Percentiles rank a stretch among this genome's conserved stretches.
phyloP scores from a whole-genome alignment of 2,113 vertebrate genomes.

The Salvelinus sp. region DNA sequence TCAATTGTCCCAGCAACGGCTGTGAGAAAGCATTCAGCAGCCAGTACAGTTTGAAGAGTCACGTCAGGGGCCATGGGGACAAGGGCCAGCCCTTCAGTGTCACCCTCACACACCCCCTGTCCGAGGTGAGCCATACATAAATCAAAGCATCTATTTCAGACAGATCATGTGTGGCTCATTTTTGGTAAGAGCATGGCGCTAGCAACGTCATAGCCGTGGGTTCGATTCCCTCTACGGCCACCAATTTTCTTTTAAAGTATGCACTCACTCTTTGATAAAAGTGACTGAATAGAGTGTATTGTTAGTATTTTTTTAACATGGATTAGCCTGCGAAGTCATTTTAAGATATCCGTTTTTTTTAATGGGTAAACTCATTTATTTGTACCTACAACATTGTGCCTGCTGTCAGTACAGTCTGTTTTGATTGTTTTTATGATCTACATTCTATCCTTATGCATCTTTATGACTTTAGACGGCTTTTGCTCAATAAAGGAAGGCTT shows the following conservation, averaged over 20 bases:
- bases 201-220: too few species aligned
- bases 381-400: not conserved
- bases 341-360: too few species aligned
- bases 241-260: too few species aligned
- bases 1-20: constrained; percentile 94
- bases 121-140: constrained; percentile 80
- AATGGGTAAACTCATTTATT: not conserved
- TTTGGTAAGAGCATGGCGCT: not conserved
- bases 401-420: not conserved
- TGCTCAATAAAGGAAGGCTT: not conserved
- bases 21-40: constrained; percentile 98
- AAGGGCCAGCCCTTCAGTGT: constrained; percentile 82
- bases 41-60: constrained; percentile 95
- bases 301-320: not conserved
- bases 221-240: too few species aligned
- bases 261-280: not conserved
- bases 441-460: not conserved
- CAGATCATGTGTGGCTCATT: not conserved
- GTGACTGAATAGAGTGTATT: too few species aligned
- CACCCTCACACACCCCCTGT: constrained; percentile 79
- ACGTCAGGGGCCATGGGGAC: constrained; percentile 91
- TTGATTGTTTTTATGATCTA: not conserved
- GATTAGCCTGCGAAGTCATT: not conserved
- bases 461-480: not conserved
- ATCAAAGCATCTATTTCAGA: not conserved